Conservation (phyloP, 2,888 invertebrate genomes). For the Hydroisotoma schaefferi region DNA sequence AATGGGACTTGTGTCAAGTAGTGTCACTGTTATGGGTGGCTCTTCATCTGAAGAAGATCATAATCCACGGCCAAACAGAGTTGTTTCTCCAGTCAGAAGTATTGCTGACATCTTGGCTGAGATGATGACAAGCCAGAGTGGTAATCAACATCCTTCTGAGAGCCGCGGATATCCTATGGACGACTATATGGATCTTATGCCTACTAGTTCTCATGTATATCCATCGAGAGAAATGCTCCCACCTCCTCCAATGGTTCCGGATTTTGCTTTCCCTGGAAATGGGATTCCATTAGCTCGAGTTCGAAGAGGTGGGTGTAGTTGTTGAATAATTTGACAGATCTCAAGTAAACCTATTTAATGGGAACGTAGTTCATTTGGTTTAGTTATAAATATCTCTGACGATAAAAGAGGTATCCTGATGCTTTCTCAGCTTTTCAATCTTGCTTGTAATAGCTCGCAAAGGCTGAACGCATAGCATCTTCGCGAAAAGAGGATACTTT, state of each 20-base stretch:
- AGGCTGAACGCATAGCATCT: too few species aligned
- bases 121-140: constrained; percentile 39
- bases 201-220: constrained; percentile 39
- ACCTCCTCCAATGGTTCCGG: constrained; percentile 14
- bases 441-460: too few species aligned
- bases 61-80: constrained; percentile 8
- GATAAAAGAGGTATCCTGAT: too few species aligned
- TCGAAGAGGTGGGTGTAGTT: constrained; percentile 14
- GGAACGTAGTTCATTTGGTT: too few species aligned
- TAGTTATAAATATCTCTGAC: too few species aligned
- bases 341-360: too few species aligned
- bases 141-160: constrained; percentile 5
- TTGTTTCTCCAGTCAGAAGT: constrained; percentile 20
- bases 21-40: constrained; percentile 32
- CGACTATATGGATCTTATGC: constrained; percentile 44
- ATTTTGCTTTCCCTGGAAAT: background rate
- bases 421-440: too few species aligned
- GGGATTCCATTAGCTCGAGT: constrained; percentile 13
- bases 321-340: too few species aligned
- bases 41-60: constrained; percentile 26
- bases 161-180: constrained; percentile 18
- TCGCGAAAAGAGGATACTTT: too few species aligned
- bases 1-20: constrained; percentile 39
- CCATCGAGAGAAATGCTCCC: constrained; percentile 5
- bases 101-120: constrained; percentile 46